phyloP scores from a whole-genome alignment of 2,888 invertebrate species.

The Peribatodes rhomboidaria region DNA sequence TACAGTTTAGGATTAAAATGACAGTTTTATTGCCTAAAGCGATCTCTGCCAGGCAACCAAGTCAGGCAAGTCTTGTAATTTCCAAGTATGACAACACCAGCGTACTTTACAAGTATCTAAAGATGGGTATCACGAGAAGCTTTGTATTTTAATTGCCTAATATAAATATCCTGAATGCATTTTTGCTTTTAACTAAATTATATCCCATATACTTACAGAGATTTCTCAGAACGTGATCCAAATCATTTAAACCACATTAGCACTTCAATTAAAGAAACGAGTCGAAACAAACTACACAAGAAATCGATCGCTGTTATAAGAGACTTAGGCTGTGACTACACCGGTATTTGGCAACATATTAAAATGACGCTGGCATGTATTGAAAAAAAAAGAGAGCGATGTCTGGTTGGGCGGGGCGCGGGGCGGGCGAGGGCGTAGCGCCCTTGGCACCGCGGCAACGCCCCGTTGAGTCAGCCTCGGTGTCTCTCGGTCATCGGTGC shows the following conservation, averaged over 20 bases:
- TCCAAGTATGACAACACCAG: too few relatives aligned
- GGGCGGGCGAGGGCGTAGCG: slow-evolving; percentile 79
- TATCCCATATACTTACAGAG: not conserved
- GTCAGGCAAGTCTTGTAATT: too few relatives aligned
- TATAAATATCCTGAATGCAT: too few relatives aligned
- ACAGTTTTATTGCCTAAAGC: too few relatives aligned
- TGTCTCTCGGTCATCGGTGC: slow-evolving; percentile 18
- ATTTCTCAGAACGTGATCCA: not conserved
- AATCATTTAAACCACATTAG: not conserved
- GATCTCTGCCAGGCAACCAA: too few relatives aligned
- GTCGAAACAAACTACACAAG: slow-evolving; percentile 8
- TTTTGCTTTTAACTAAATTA: too few relatives aligned
- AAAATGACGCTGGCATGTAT: slow-evolving; percentile 70
- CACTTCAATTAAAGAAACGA: not conserved
- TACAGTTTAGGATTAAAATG: too few relatives aligned
- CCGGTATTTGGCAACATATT: slow-evolving; percentile 76
- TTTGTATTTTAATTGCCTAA: too few relatives aligned
- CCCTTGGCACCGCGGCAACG: slow-evolving; percentile 72
- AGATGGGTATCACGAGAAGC: too few relatives aligned
- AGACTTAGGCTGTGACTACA: slow-evolving; percentile 29
- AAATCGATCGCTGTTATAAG: slow-evolving; percentile 19
- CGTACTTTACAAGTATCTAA: too few relatives aligned
- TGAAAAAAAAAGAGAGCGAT: slow-evolving; percentile 82
- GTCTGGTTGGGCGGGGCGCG: slow-evolving; percentile 78
- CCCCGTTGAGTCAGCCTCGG: slow-evolving; percentile 77